Evolutionary conservation across 2,113 vertebrate genomes (phyloP).

Genomic region (Petroica traversi): DNA sequence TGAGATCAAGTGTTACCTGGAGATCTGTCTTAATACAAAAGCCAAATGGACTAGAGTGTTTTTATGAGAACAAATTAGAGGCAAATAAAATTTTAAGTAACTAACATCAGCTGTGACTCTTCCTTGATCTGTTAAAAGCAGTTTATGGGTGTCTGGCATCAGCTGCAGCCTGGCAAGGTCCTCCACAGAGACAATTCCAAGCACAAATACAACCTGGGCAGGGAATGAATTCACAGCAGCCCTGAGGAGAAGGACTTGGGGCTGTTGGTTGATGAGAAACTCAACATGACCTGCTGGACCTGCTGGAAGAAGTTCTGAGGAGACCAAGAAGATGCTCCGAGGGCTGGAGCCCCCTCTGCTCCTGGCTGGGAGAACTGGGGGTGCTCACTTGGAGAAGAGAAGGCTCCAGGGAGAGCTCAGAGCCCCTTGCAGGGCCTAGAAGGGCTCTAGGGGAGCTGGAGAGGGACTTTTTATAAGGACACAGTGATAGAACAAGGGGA

Average conservation of each 20-base stretch:
- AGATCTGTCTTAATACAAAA: slow-evolving; percentile 66
- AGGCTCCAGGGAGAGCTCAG: not conserved
- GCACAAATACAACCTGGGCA: not conserved
- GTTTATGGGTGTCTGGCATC: not conserved
- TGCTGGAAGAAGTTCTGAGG: not conserved
- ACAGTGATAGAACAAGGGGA: no score
- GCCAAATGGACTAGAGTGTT: slow-evolving; percentile 50
- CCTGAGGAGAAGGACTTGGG: not conserved
- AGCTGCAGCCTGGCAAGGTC: not conserved
- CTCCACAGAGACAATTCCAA: not conserved
- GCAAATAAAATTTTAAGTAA: slow-evolving; percentile 72
- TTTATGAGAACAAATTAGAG: slow-evolving; percentile 60
- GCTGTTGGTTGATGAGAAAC: not conserved
- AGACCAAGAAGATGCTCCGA: not conserved
- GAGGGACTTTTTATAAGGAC: no score
- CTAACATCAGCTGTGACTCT: not conserved
- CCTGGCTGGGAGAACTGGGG: not conserved
- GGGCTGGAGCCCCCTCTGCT: not conserved
- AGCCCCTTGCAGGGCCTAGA: not conserved
- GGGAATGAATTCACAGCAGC: no score
- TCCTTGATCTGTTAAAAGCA: not conserved
- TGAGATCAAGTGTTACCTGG: slow-evolving; percentile 1
- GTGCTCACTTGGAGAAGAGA: not conserved
- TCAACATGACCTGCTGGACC: not conserved
- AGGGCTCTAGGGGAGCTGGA: not conserved